phyloP scores from a whole-genome alignment of 2,113 vertebrate species.

The Phyllostomus hastatus region DNA sequence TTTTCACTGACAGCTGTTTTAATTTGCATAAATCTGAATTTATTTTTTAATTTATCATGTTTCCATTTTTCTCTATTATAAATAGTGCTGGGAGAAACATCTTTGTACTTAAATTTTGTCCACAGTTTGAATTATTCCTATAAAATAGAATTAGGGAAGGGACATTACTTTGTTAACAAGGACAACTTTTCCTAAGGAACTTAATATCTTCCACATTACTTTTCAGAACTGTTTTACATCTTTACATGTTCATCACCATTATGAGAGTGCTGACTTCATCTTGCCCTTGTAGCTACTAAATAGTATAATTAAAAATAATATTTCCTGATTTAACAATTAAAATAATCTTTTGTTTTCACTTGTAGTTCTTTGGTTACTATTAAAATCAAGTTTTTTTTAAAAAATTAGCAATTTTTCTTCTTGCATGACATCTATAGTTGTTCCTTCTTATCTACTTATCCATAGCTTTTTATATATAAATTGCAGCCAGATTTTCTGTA shows the following conservation, averaged over 20 bases:
- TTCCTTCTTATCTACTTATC: neutral
- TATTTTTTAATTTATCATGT: conserved; percentile 1
- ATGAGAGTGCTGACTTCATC: rapidly evolving
- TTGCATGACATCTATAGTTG: neutral
- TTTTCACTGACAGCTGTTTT: neutral
- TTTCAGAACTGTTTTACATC: neutral
- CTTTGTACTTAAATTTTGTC: neutral
- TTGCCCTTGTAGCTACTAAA: too few relatives aligned
- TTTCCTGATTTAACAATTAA: neutral
- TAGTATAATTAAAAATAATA: neutral
- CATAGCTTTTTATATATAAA: neutral
- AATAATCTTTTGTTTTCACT: neutral
- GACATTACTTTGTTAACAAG: neutral
- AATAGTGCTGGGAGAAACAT: neutral
- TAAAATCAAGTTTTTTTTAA: neutral
- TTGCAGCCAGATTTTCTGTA: neutral
- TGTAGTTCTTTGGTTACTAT: neutral
- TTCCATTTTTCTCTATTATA: neutral
- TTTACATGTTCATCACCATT: too few relatives aligned
- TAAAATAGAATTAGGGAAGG: neutral
- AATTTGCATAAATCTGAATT: neutral
- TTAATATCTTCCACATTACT: neutral
- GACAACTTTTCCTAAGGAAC: neutral
- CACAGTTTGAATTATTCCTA: neutral
- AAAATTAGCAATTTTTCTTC: neutral